These are phyloP conservation scores for Pachycephala philippinensis DNA, from an alignment of 2,113 vertebrate species.

Conservation along the genomic window DNA sequence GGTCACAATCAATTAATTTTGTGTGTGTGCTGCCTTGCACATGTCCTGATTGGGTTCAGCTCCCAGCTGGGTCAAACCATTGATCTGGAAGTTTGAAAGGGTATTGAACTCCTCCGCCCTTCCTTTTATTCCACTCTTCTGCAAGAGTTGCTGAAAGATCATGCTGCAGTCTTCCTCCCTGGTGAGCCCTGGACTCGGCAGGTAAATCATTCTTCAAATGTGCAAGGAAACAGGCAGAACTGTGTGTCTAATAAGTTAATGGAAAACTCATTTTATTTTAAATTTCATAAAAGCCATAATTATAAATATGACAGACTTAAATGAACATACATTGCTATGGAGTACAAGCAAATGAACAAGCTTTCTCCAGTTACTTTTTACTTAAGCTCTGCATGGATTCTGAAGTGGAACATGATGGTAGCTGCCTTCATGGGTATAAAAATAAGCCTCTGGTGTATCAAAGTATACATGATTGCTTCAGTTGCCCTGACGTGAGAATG, in stretches of 20 bases:
- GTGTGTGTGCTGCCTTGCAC: accelerated
- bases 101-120: not conserved
- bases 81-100: not conserved
- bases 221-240: not conserved
- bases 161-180: not conserved
- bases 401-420: not conserved
- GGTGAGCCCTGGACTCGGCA: accelerated
- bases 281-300: not conserved
- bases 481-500: not conserved
- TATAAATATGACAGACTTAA: not conserved
- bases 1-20: not conserved
- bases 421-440: slow-evolving; percentile 31
- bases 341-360: not conserved
- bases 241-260: not conserved
- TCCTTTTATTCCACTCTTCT: not conserved
- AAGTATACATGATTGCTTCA: not conserved
- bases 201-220: not conserved
- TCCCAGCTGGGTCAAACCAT: not conserved
- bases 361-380: not conserved
- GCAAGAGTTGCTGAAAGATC: not conserved
- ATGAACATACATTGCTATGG: not conserved
- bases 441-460: slow-evolving; percentile 45
- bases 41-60: not conserved
- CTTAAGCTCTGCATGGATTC: not conserved
- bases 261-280: slow-evolving; percentile 54